phyloP scores from a whole-genome alignment of 2,113 vertebrate species.

The Poicephalus gulielmi region DNA sequence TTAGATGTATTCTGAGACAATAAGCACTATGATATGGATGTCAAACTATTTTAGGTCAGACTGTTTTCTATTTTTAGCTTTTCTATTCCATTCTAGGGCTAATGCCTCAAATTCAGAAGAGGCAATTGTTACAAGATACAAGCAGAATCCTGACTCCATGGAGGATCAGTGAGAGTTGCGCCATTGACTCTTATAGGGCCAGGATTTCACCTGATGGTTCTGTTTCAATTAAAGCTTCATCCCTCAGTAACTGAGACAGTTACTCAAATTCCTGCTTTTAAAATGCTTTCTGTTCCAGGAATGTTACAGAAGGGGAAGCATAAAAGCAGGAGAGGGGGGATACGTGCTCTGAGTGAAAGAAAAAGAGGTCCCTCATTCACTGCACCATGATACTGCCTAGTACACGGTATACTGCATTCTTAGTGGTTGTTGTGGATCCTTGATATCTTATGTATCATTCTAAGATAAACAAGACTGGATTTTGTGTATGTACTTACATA shows the following conservation, averaged over 20 bases:
- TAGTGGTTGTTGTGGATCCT: neutral
- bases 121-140: neutral
- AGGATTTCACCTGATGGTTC: neutral
- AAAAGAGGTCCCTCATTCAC: neutral
- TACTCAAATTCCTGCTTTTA: neutral
- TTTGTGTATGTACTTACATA: neutral
- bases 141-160: neutral
- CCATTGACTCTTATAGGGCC: neutral
- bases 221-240: conserved; percentile 9
- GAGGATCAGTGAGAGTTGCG: neutral
- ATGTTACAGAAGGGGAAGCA: neutral
- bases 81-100: neutral
- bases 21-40: conserved; percentile 52
- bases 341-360: neutral
- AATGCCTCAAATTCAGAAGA: conserved; percentile 34
- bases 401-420: neutral
- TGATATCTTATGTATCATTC: neutral
- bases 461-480: neutral
- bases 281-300: neutral
- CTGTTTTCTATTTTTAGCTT: conserved; percentile 55
- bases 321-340: neutral
- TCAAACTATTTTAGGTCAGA: conserved; percentile 62
- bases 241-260: neutral
- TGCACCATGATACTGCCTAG: neutral
- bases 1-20: conserved; percentile 56